Conservation (phyloP, 2,113 vertebrate genomes). For the Scomber colias region DNA sequence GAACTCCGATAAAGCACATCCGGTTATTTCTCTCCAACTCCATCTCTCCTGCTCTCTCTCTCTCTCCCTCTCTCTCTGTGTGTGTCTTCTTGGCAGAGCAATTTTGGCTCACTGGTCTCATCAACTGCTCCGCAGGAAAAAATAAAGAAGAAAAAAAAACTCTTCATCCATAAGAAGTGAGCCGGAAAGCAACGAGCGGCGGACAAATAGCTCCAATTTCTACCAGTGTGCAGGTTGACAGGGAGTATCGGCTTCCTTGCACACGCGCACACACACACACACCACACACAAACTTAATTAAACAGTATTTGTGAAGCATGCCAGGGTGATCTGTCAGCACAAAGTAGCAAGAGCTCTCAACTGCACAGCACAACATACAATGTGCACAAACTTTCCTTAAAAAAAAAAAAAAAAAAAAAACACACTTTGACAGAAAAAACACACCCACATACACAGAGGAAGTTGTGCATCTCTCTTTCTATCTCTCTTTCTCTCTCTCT, state of each 20-base stretch:
- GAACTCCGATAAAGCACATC: constrained; percentile 51
- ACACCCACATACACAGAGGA: constrained; percentile 15
- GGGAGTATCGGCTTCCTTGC: constrained; percentile 41
- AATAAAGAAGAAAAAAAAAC: constrained; percentile 11
- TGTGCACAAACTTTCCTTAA: constrained; percentile 39
- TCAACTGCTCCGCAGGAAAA: constrained; percentile 34
- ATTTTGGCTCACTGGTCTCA: constrained; percentile 67
- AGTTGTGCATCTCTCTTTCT: background rate
- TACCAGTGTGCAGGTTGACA: constrained; percentile 56
- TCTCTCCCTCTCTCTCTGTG: constrained; percentile 16
- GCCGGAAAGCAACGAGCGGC: constrained; percentile 54
- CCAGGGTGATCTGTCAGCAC: constrained; percentile 58
- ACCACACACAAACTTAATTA: constrained; percentile 62
- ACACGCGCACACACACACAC: constrained; percentile 11
- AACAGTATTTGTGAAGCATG: constrained; percentile 67
- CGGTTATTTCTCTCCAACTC: constrained; percentile 52
- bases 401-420: constrained; percentile 42
- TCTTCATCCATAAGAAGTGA: constrained; percentile 65
- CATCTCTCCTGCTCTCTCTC: constrained; percentile 39
- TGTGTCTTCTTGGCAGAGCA: constrained; percentile 63
- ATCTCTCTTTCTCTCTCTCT: background rate
- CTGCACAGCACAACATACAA: constrained; percentile 21
- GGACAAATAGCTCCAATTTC: constrained; percentile 75
- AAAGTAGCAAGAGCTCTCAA: constrained; percentile 52
- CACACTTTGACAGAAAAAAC: constrained; percentile 24